A percentile compares a stretch with the other conserved stretches of the same genome.
Conservation (phyloP, 2,113 vertebrate species). For the Perognathus longimembris region DNA sequence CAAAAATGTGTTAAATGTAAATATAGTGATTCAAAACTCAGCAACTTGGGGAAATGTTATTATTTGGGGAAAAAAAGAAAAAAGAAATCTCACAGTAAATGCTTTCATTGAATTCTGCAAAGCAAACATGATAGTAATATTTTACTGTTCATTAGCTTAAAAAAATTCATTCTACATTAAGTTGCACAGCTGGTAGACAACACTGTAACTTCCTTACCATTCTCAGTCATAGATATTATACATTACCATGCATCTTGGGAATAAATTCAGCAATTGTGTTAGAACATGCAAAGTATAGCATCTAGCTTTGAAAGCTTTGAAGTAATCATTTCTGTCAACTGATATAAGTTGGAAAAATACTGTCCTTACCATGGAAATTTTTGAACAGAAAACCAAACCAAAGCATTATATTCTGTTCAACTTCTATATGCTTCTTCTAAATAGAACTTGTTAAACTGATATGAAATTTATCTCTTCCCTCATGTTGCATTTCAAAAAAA, state of each 20-base stretch:
- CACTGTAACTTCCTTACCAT: constrained; percentile 6
- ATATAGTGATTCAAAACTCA: no score
- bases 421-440: constrained; percentile 44
- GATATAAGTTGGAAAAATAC: constrained; percentile 23
- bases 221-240: constrained; percentile 39
- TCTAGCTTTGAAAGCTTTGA: constrained; percentile 51
- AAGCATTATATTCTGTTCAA: constrained; percentile 59
- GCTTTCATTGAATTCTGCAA: no score
- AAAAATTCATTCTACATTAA: constrained; percentile 43
- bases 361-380: constrained; percentile 53
- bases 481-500: constrained; percentile 61
- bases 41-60: no score
- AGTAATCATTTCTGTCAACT: constrained; percentile 39
- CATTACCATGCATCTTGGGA: constrained; percentile 28
- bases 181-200: not conserved
- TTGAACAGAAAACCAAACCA: constrained; percentile 61
- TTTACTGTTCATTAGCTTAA: no score
- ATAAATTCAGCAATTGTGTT: constrained; percentile 48
- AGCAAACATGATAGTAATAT: no score
- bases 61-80: no score
- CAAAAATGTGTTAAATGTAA: no score
- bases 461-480: constrained; percentile 68
- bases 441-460: constrained; percentile 64
- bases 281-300: constrained; percentile 19
- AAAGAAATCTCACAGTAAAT: no score